Evolutionary conservation across 1,140 invertebrate species (phyloP).

Genomic region (Drosophila baimaii): DNA sequence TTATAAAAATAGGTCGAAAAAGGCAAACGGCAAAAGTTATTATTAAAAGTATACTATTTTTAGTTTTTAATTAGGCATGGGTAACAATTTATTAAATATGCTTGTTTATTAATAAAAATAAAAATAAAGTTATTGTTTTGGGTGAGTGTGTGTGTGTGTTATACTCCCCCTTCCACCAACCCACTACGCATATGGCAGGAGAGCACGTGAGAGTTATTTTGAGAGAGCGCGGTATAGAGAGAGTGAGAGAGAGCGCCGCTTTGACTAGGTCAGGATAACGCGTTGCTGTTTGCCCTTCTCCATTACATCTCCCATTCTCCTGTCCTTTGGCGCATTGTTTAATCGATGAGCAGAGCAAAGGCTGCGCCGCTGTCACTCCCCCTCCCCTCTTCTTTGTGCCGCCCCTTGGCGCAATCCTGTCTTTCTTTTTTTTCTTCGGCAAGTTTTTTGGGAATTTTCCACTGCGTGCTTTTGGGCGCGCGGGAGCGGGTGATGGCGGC

Average conservation of each 20-base stretch:
- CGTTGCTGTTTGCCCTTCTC: conserved; percentile 4
- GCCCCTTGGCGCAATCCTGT: background rate
- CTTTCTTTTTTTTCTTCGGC: background rate
- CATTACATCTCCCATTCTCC: conserved; percentile 1
- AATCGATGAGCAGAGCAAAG: conserved; percentile 62
- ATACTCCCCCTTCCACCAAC: background rate
- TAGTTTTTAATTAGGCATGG: too few relatives aligned
- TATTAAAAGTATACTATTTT: too few relatives aligned
- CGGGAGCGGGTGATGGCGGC: background rate
- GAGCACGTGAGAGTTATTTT: conserved; percentile 14
- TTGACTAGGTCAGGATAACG: conserved; percentile 71
- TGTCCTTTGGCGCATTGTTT: conserved; percentile 49
- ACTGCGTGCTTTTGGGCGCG: conserved; percentile 31
- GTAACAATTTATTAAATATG: too few relatives aligned
- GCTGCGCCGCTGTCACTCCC: conserved; percentile 24
- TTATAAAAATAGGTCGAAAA: background rate
- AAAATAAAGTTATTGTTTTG: background rate
- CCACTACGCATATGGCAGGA: conserved; percentile 3
- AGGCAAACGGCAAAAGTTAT: too few relatives aligned
- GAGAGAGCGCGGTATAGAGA: conserved; percentile 36
- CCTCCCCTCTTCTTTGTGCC: background rate
- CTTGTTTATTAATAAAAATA: too few relatives aligned
- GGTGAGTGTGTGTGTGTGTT: background rate
- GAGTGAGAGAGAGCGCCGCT: conserved; percentile 25
- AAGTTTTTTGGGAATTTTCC: conserved; percentile 72